These are phyloP conservation scores for Beroe ovata DNA, from an alignment of 37 sponge, comb jelly and placozoan species.

Conservation along the genomic window DNA sequence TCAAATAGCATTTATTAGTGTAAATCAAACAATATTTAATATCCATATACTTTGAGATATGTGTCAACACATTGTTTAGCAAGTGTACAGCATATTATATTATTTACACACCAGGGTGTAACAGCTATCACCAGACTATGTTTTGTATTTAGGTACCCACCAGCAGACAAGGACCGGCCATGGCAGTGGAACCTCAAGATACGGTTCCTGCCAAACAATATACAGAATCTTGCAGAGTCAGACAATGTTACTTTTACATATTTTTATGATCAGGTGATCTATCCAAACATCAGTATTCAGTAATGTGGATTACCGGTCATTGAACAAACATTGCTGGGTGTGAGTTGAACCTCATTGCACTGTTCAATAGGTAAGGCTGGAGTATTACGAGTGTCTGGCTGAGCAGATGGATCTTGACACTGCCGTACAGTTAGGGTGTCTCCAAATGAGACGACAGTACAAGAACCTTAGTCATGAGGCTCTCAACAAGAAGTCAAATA, in stretches of 20 bases:
- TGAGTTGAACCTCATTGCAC: too few species aligned
- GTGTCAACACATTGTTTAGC: not conserved
- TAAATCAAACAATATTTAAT: not conserved
- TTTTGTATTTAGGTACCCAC: constrained; percentile 30
- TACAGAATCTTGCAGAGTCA: constrained; percentile 43
- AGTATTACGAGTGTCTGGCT: constrained; percentile 29
- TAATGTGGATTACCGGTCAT: too few species aligned
- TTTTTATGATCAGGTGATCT: constrained; percentile 60
- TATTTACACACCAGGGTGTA: not conserved
- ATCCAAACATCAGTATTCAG: too few species aligned
- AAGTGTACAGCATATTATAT: not conserved
- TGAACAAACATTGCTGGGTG: too few species aligned
- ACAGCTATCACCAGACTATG: too few species aligned
- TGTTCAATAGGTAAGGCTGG: constrained; percentile 42
- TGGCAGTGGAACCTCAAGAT: constrained; percentile 66
- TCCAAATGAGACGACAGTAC: constrained; percentile 54
- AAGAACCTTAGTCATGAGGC: constrained; percentile 63
- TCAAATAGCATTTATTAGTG: not conserved
- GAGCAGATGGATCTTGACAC: constrained; percentile 59
- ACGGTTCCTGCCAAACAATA: constrained; percentile 59
- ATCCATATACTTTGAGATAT: not conserved
- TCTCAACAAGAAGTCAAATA: constrained; percentile 65
- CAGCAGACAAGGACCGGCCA: constrained; percentile 49
- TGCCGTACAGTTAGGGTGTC: constrained; percentile 59
- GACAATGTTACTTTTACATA: constrained; percentile 52